Evolutionary conservation across 92 coral and sea anemone genomes (phyloP), one percentile per base, ranked within the genome.

Genomic region (Phenganax marumi): DNA sequence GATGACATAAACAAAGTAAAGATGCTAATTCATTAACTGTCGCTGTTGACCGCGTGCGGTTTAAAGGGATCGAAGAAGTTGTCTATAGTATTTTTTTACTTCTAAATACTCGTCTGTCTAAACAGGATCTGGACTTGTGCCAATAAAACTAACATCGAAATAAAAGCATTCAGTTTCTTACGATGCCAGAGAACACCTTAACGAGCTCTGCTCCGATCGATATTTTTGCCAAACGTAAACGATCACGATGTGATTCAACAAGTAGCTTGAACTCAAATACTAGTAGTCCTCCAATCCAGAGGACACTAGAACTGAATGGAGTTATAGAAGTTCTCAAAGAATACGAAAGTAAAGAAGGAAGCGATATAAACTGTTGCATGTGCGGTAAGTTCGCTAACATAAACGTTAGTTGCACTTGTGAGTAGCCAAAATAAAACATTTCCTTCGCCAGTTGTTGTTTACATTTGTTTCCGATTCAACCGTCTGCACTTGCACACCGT

Each of bases 301-400:
- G 99, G 71, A 96, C 97, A 0, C 85, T 96, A 25, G 97, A 96
- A 61, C 87, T 96, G 13, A 92, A 92, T 72, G 99, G 99, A 64
- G 99, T 96, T 19, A 96, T 96, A 33, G 97, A 96, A 85, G 99
- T 96, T 73, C 89, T 96, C 10, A 89, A 92, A 75, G 99, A 96
- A 77, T 96, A 92, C 88, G 99, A 96, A 84, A 85, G 96, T 50
- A 62, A 90, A 25, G 99, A 92, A 76, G 99, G 99, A 73, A 89
- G 86, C 82, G 99, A 96, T 26, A 96, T 96, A 14, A 96, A 91
- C 85, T 96, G 99, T 84, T 92, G 93, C 83, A 96, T 96, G 87
- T 96, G 99, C 88, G 99, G 99, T 96, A 50, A 92, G 97, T 75
- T 62, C 49, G 77, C 12, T 25, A 75, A 46, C 65, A 47, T 54